A percentile compares a stretch with the other conserved stretches of the same genome.
Conservation (phyloP, 1,140 invertebrate species). For the Brachystomella parvula region DNA sequence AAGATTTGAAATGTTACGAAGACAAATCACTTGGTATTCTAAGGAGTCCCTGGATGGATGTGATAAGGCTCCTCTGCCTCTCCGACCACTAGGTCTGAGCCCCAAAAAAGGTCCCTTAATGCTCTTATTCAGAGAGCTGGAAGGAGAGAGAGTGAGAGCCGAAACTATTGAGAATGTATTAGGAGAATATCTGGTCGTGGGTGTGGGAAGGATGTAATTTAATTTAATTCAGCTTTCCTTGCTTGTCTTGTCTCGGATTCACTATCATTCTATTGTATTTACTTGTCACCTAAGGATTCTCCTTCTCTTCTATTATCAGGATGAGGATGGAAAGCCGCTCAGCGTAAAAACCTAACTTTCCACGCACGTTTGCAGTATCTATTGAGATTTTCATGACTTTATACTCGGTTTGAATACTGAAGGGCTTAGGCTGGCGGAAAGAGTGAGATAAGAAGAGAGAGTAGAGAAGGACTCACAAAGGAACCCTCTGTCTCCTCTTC, state of each 20-base stretch:
- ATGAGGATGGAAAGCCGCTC: neutral
- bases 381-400: conserved; percentile 17
- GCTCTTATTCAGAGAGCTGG: neutral
- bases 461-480: neutral
- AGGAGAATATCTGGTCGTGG: neutral
- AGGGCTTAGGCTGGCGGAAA: too few relatives aligned
- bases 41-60: neutral
- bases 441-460: too few relatives aligned
- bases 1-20: too few relatives aligned
- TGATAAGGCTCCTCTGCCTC: neutral
- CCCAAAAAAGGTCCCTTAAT: neutral
- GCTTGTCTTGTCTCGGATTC: neutral
- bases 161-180: neutral
- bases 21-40: neutral
- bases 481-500: neutral
- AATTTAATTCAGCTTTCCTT: neutral
- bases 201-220: neutral
- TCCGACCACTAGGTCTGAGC: neutral
- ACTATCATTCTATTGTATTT: neutral
- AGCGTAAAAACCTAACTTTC: conserved; percentile 15
- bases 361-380: conserved; percentile 21
- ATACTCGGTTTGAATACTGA: conserved; percentile 6
- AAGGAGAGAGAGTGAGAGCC: neutral
- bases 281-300: neutral
- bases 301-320: neutral